Percentiles rank a stretch among this genome's conserved stretches.
Conservation (phyloP, 2,888 invertebrate genomes). For the Cosmia pyralina region DNA sequence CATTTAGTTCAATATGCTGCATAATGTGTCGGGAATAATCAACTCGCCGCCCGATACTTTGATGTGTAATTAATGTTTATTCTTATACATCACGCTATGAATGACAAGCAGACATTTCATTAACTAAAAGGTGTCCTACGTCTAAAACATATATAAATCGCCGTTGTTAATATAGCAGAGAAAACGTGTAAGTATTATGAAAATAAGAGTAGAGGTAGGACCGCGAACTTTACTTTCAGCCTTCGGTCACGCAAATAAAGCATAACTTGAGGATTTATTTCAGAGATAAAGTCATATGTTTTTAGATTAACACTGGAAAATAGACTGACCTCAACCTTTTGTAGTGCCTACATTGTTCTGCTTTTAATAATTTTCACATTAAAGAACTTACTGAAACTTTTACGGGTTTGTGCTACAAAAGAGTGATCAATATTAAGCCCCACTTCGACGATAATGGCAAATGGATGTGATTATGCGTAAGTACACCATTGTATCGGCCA, state of each 20-base stretch:
- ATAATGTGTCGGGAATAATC: conserved; percentile 53
- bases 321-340: conserved; percentile 55
- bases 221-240: conserved; percentile 33
- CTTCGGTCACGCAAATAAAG: conserved; percentile 67
- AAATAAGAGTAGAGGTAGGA: conserved; percentile 50
- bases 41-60: conserved; percentile 48
- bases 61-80: conserved; percentile 55
- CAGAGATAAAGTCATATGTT: conserved; percentile 59
- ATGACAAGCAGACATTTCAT: conserved; percentile 48
- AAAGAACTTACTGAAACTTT: conserved; percentile 23
- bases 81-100: conserved; percentile 49
- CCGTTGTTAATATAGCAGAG: conserved; percentile 28
- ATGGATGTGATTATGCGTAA: neutral
- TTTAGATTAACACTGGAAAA: conserved; percentile 54
- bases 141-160: conserved; percentile 38
- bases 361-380: conserved; percentile 18
- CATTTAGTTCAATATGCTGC: conserved; percentile 33
- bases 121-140: conserved; percentile 49
- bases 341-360: conserved; percentile 1
- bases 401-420: conserved; percentile 4
- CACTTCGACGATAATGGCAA: neutral
- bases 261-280: conserved; percentile 65
- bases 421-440: conserved; percentile 20
- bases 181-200: conserved; percentile 46
- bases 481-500: neutral